A percentile compares a stretch with the other conserved stretches of the same genome.
These are phyloP conservation scores for Tokudaia muenninki DNA, from an alignment of 2,797 vertebrate species.

Conservation along the genomic window DNA sequence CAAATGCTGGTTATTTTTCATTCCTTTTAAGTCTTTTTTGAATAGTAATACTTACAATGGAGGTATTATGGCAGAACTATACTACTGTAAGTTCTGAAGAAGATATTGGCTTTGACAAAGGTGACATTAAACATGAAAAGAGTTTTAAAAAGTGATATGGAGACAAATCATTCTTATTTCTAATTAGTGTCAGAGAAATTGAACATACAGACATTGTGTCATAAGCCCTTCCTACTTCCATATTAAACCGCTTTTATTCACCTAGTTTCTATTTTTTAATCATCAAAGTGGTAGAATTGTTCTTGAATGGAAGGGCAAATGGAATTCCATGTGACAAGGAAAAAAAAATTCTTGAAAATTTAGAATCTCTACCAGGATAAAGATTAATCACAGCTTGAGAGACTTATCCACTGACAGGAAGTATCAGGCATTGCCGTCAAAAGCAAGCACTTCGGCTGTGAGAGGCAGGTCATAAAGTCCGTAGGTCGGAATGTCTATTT, in stretches of 20 bases:
- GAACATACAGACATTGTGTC: background rate
- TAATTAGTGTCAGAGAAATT: constrained; percentile 19
- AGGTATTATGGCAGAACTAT: constrained; percentile 37
- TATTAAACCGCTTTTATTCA: background rate
- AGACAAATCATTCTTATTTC: constrained; percentile 17
- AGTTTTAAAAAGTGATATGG: background rate
- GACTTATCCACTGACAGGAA: background rate
- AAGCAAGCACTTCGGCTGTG: background rate
- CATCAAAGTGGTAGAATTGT: background rate
- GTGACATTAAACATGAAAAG: constrained; percentile 30
- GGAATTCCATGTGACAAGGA: background rate
- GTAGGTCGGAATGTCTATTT: constrained; percentile 1
- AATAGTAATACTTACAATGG: background rate
- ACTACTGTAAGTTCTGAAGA: constrained; percentile 55
- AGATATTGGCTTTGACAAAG: constrained; percentile 13
- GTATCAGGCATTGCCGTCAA: background rate
- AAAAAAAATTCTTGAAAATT: background rate
- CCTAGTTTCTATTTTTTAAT: constrained; percentile 50
- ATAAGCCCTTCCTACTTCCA: background rate
- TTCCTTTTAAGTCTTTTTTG: constrained; percentile 49
- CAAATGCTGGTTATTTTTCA: constrained; percentile 55
- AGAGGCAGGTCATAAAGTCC: background rate
- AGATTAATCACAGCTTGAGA: constrained; percentile 15
- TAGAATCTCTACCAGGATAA: background rate
- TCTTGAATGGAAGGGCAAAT: constrained; percentile 31